These are phyloP conservation scores for Hydractinia symbiolongicarpus DNA, from an alignment of 30 jellyfish, hydroid and myxozoan genomes.

Conservation along the genomic window DNA sequence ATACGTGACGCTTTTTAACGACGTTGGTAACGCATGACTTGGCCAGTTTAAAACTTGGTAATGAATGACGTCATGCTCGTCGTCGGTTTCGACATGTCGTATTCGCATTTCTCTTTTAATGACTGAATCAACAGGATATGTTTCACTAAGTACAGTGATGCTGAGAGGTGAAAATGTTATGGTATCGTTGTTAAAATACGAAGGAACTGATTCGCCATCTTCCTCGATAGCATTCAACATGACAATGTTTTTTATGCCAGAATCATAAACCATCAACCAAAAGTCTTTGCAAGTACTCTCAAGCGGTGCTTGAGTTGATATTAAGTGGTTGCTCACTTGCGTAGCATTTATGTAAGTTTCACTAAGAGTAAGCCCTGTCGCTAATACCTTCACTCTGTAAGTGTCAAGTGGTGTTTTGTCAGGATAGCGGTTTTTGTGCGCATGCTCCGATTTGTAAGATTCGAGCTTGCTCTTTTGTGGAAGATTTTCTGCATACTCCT, in stretches of 20 bases:
- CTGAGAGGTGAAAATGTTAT: constrained; percentile 38
- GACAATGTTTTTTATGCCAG: constrained; percentile 45
- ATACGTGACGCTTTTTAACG: constrained; percentile 17
- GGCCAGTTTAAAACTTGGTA: constrained; percentile 40
- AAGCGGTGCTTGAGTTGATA: constrained; percentile 80
- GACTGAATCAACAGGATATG: constrained; percentile 46
- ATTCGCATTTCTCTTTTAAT: constrained; percentile 46
- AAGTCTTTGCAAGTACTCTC: constrained; percentile 62
- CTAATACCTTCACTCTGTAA: constrained; percentile 48
- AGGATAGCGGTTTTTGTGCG: constrained; percentile 67
- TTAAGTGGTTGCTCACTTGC: constrained; percentile 37
- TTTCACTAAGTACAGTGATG: constrained; percentile 46
- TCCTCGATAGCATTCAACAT: constrained; percentile 53
- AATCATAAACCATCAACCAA: constrained; percentile 63
- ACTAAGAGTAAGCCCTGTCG: constrained; percentile 29
- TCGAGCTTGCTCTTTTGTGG: constrained; percentile 30
- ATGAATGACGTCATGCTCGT: constrained; percentile 44
- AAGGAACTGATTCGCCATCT: constrained; percentile 27
- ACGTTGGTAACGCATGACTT: background rate
- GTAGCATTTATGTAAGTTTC: constrained; percentile 66
- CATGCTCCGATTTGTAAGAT: constrained; percentile 47
- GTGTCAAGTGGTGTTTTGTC: constrained; percentile 59
- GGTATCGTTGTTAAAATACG: constrained; percentile 34
- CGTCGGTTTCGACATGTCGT: constrained; percentile 26
- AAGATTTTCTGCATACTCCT: constrained; percentile 33